Conservation (phyloP, 2,888 invertebrate genomes). For the Caenorhabditis panamensis region DNA sequence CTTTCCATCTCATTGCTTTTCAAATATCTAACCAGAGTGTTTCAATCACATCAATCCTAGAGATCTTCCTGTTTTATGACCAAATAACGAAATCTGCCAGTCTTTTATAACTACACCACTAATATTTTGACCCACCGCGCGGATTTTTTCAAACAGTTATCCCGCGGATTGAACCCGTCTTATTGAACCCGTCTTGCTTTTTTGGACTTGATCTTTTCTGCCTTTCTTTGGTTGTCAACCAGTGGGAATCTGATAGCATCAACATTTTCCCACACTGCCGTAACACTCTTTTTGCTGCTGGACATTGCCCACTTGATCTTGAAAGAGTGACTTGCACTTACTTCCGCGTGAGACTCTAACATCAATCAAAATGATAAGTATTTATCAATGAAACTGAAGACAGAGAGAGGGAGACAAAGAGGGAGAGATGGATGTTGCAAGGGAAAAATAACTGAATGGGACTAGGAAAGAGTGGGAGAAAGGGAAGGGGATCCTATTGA, state of each 20-base stretch:
- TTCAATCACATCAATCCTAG: too few species aligned
- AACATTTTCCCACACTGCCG: not conserved
- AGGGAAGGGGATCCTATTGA: slow-evolving; percentile 26
- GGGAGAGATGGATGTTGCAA: slow-evolving; percentile 33
- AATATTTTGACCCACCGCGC: too few species aligned
- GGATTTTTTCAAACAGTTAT: too few species aligned
- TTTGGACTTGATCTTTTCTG: not conserved
- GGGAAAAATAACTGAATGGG: slow-evolving; percentile 47
- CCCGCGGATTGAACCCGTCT: too few species aligned
- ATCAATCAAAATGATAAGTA: slow-evolving; percentile 7
- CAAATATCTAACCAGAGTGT: too few species aligned
- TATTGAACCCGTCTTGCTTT: too few species aligned
- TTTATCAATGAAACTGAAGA: slow-evolving; percentile 59
- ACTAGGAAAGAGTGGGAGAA: slow-evolving; percentile 13
- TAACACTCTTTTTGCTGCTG: not conserved
- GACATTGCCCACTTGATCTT: not conserved
- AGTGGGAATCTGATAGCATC: not conserved
- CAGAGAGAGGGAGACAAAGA: slow-evolving; percentile 9
- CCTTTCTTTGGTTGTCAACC: not conserved
- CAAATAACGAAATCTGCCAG: too few species aligned
- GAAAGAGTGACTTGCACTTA: not conserved
- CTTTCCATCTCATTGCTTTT: too few species aligned
- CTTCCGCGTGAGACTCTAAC: not conserved
- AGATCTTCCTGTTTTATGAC: too few species aligned
- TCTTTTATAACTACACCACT: too few species aligned